A percentile compares a stretch with the other conserved stretches of the same genome.
phyloP scores from a whole-genome alignment of 2,888 invertebrate genomes.

The Anthophora plumipes region DNA sequence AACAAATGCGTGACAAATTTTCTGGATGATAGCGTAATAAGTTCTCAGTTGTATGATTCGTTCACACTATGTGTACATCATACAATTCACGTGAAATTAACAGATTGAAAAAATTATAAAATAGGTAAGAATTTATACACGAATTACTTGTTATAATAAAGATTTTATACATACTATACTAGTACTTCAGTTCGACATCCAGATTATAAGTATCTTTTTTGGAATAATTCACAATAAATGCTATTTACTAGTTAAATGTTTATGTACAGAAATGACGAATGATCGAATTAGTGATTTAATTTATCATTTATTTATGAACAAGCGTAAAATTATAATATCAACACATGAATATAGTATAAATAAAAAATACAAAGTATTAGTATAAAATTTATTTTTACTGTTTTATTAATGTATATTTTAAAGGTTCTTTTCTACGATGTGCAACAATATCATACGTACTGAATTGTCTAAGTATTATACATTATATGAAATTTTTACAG shows the following conservation, averaged over 20 bases:
- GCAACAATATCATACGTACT: background rate
- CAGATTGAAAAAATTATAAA: background rate
- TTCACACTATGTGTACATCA: no score
- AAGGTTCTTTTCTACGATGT: no score
- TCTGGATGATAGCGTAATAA: constrained; percentile 32
- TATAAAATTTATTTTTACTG: no score
- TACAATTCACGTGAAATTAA: background rate
- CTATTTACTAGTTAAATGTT: no score
- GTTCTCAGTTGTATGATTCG: constrained; percentile 52
- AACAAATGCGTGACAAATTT: constrained; percentile 36
- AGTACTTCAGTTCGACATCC: background rate
- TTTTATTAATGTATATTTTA: no score
- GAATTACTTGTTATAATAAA: background rate
- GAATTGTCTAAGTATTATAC: background rate
- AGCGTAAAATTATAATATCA: background rate
- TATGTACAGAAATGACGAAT: background rate
- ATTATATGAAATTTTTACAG: background rate
- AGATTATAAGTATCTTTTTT: background rate
- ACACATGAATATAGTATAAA: background rate
- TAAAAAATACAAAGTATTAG: no score
- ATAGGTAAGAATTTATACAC: constrained; percentile 22
- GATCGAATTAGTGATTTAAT: background rate
- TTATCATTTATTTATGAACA: background rate
- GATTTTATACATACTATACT: background rate
- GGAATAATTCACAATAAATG: background rate